Percentiles rank a stretch among this genome's conserved stretches.
Conservation (phyloP, 2,113 vertebrate species). For the Reinhardtius hippoglossoides region DNA sequence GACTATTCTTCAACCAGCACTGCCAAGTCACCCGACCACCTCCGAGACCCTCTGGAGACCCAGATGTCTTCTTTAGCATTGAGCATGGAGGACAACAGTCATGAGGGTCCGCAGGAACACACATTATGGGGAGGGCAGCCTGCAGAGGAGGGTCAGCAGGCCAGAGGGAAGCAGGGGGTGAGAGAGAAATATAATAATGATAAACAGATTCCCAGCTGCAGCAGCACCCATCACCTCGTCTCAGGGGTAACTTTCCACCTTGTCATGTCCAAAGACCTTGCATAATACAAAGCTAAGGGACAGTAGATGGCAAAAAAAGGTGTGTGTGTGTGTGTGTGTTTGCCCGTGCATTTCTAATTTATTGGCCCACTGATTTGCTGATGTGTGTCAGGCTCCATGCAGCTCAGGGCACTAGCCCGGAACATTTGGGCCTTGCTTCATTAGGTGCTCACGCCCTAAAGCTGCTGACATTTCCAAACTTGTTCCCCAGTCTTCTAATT, state of each 20-base stretch:
- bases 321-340: conserved; percentile 37
- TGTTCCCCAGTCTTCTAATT: conserved; percentile 75
- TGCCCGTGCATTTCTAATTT: conserved; percentile 70
- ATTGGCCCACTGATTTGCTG: conserved; percentile 77
- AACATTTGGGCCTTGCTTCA: conserved; percentile 78
- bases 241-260: conserved; percentile 75
- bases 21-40: conserved; percentile 30
- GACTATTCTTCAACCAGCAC: conserved; percentile 13
- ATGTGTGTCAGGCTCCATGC: conserved; percentile 61
- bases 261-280: conserved; percentile 73
- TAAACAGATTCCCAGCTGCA: conserved; percentile 55
- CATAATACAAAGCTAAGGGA: conserved; percentile 47
- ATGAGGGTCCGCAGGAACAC: conserved; percentile 41
- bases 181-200: conserved; percentile 70
- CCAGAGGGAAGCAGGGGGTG: conserved; percentile 55
- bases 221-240: conserved; percentile 40
- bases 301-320: conserved; percentile 10
- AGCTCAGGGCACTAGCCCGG: conserved; percentile 66
- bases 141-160: conserved; percentile 51
- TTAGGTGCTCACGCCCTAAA: conserved; percentile 80
- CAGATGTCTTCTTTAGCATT: conserved; percentile 31
- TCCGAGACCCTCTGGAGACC: conserved; percentile 47
- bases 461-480: conserved; percentile 82
- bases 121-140: conserved; percentile 16
- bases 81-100: conserved; percentile 60